Evolutionary conservation across 2,888 invertebrate species (phyloP), one percentile per base, ranked within the genome.

Genomic region (Rambutsinella grinnellia): DNA sequence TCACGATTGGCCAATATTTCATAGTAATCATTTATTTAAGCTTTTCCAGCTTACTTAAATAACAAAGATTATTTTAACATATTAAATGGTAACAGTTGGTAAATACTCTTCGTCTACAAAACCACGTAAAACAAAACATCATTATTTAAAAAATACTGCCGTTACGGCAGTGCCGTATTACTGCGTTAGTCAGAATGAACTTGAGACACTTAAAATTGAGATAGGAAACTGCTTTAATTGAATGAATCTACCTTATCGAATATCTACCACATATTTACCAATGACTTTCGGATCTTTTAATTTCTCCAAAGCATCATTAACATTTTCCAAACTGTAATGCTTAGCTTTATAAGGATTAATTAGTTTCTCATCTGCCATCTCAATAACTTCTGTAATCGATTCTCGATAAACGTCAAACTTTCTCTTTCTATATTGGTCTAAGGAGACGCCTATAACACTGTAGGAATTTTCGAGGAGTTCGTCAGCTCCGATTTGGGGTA

Each of bases 311-410:
- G 91, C 92, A 74, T 90, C 88, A 84, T 91, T 91, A 8, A 91
- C 87, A 84, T 91, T 86, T 36, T 89, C 86, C 57, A 92, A 86
- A 28, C 88, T 86, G 84, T 89, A 90, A 62, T 86, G 87, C 67
- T 89, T 87, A 46, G 90, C 89, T 56, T 89, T 86, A 80, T 89
- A 88, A 1, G 92, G 91, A 17, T 86, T 87, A 69, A 92, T 89
- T n/a, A 91, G 86, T 23, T 89, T 89, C 81, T 91, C 90, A 77
- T 90, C 89, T 36, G 89, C 89, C 85, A 91, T 88, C 79, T 90
- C 89, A 71, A 92, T 86, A 3, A 91, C 88, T 85, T 91, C 90
- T 51, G 88, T 86, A 21, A 91, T 88, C n/a, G 88, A 87, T 85
- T 89, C 87, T 47, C 88, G 87, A 85, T 91, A 92, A n/a, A 88